Conservation (phyloP, 2,797 vertebrate species). For the Cetoscarus ocellatus region DNA sequence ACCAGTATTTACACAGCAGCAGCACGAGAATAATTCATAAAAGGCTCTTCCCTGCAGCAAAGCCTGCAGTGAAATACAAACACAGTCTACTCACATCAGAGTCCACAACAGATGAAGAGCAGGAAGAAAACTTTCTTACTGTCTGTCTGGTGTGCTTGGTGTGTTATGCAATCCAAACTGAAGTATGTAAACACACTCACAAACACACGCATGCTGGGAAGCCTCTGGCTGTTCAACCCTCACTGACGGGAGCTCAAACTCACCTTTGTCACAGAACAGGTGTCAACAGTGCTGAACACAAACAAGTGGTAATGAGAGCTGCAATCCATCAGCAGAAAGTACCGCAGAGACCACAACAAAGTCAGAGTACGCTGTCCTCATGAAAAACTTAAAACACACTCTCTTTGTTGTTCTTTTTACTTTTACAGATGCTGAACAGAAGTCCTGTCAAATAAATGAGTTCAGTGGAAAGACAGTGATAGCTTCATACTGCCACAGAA, state of each 20-base stretch:
- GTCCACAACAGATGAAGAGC: slow-evolving; percentile 27
- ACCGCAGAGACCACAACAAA: slow-evolving; percentile 7
- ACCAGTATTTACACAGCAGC: neutral
- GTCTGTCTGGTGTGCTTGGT: neutral
- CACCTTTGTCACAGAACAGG: slow-evolving; percentile 36
- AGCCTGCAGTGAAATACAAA: slow-evolving; percentile 41
- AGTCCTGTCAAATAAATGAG: slow-evolving; percentile 34
- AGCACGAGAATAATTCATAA: slow-evolving; percentile 12
- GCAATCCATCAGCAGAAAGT: slow-evolving; percentile 20
- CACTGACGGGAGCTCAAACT: slow-evolving; percentile 18
- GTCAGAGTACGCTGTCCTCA: neutral
- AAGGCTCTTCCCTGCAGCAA: slow-evolving; percentile 8
- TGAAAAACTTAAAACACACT: neutral
- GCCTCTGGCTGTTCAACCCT: slow-evolving; percentile 14
- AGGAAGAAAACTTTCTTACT: slow-evolving; percentile 25
- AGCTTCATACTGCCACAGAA: slow-evolving; percentile 9
- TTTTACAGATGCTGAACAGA: slow-evolving; percentile 30
- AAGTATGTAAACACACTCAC: slow-evolving; percentile 3
- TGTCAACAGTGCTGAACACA: slow-evolving; percentile 38
- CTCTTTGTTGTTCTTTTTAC: slow-evolving; percentile 1
- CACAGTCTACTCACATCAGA: slow-evolving; percentile 32
- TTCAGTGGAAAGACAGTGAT: slow-evolving; percentile 38
- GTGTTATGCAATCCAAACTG: slow-evolving; percentile 33
- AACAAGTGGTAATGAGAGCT: slow-evolving; percentile 43
- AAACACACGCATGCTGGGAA: neutral